Conservation (phyloP, 2,797 vertebrate species). For the Premnoplex brunnescens region DNA sequence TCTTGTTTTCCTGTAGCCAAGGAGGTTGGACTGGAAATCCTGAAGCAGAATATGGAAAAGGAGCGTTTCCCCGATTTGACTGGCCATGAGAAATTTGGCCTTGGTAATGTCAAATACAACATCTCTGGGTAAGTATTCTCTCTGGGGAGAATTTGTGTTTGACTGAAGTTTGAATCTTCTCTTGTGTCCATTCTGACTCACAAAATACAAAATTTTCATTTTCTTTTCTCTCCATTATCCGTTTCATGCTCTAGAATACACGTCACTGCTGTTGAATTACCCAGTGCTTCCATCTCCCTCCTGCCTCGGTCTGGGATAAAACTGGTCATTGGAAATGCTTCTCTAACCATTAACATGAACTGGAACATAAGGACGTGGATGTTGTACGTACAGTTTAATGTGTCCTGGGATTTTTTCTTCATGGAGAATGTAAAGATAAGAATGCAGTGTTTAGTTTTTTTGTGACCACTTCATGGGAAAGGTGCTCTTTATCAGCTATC, state of each 20-base stretch:
- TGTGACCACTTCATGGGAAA: not conserved
- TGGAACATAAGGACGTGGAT: constrained; percentile 73
- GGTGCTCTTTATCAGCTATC: not conserved
- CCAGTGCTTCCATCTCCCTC: constrained; percentile 64
- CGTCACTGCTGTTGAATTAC: constrained; percentile 67
- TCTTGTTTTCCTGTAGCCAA: constrained; percentile 60
- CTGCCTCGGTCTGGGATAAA: constrained; percentile 67
- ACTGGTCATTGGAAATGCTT: constrained; percentile 64
- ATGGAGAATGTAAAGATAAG: not conserved
- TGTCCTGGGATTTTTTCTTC: not conserved
- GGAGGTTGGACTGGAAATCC: constrained; percentile 60
- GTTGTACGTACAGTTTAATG: constrained; percentile 61
- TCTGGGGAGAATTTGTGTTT: not conserved
- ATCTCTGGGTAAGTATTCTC: constrained; percentile 68
- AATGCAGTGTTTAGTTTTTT: not conserved
- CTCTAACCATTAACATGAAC: constrained; percentile 31
- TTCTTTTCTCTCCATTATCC: not conserved
- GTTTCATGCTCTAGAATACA: constrained; percentile 61
- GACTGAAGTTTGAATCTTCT: not conserved
- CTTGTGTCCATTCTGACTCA: not conserved
- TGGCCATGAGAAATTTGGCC: constrained; percentile 63
- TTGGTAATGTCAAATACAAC: constrained; percentile 71
- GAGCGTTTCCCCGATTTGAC: constrained; percentile 58
- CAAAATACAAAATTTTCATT: not conserved
- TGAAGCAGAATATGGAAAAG: constrained; percentile 68